Conservation (phyloP, 1,140 invertebrate species). For the Pseudomyrmex dendroicus region DNA sequence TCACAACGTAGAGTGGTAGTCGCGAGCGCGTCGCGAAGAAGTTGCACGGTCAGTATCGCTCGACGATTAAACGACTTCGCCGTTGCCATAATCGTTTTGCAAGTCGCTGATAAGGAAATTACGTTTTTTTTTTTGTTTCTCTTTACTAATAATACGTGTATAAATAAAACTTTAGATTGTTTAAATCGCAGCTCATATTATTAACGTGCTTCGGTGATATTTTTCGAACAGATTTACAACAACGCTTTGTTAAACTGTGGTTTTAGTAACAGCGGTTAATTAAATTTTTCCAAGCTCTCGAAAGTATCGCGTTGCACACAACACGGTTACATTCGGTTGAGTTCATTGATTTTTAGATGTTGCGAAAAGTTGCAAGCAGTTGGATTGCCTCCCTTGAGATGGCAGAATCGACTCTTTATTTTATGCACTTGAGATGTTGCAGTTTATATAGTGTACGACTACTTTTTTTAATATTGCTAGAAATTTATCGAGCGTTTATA, state of each 20-base stretch:
- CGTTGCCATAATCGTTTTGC: constrained; percentile 23
- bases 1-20: constrained; percentile 52
- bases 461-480: too few relatives aligned
- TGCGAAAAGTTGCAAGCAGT: constrained; percentile 58
- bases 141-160: not conserved
- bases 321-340: constrained; percentile 51
- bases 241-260: not conserved
- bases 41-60: constrained; percentile 70
- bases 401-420: constrained; percentile 63
- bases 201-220: not conserved
- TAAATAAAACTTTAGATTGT: not conserved
- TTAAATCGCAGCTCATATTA: not conserved
- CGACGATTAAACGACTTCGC: constrained; percentile 24
- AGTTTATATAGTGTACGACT: not conserved
- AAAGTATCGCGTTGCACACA: not conserved
- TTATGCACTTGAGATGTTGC: not conserved
- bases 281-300: not conserved
- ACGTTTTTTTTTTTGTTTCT: not conserved
- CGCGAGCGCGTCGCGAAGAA: constrained; percentile 57
- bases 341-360: constrained; percentile 67
- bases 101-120: not conserved
- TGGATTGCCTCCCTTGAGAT: constrained; percentile 62
- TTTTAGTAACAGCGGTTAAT: not conserved
- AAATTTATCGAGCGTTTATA: not conserved
- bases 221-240: not conserved